Base-by-base conservation (phyloP, 2,888 invertebrate genomes). In the Drosophila neoperkinsi region DNA sequence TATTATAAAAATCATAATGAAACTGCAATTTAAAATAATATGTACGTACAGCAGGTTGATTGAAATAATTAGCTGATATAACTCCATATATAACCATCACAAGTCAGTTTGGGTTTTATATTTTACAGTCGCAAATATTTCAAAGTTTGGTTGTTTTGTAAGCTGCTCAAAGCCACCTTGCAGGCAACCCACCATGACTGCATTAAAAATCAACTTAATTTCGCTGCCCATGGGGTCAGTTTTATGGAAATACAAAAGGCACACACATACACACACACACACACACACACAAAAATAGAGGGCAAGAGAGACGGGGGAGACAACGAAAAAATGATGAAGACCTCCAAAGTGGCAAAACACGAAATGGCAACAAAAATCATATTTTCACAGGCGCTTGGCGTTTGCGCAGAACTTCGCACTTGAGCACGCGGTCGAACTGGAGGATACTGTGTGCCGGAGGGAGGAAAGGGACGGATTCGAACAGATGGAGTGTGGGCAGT, bases 281-380 rank as follows among this genome's bases (percentile, higher is more conserved):
- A 60, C 46, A 46, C 51, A 57, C 53, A 74, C 33, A 36, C 6
- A 28, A n/a, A 13, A 46, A 46, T 11, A 62, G 57, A 53, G 46
- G 49, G 41, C 46, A 21, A 38, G 43, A 46, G 30, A 57, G 41
- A 33, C 18, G n/a, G 59, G 21, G 30, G 34, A 58, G 52, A 33
- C 49, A 65, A 53, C 50, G 59, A 71, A 83, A 62, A 82, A 77
- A 86, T 87, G 81, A 90, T 91, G 89, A 88, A 90, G 91, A 88
- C 91, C 88, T 91, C 91, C 88, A 91, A 86, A 81, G 88, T 90
- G 91, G 87, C 88, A 90, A 86, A 86, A 86, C 89, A 90, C 88
- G 85, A 90, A 90, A 88, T 90, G 87, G 88, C 87, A 88, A 88
- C 91, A 90, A 91, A 88, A 91, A 88, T 91, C 87, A 91, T 90